Conservation (phyloP, 2,113 vertebrate species). For the Psephotus haematonotus region DNA sequence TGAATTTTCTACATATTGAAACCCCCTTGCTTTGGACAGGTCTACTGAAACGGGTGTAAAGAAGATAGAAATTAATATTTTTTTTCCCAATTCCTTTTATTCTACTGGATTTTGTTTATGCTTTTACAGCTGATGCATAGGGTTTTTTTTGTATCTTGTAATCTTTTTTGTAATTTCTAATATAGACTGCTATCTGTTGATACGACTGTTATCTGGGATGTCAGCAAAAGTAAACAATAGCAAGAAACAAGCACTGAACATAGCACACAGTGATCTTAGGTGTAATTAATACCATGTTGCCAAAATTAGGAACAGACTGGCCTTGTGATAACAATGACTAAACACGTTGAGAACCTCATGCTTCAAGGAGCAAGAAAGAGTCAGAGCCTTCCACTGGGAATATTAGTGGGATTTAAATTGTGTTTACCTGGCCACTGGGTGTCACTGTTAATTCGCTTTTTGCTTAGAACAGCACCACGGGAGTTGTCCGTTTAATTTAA, state of each 20-base stretch:
- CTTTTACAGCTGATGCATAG: neutral
- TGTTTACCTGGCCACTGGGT: conserved; percentile 25
- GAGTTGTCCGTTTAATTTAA: neutral
- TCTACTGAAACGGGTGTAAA: neutral
- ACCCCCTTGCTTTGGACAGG: neutral
- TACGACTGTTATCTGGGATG: neutral
- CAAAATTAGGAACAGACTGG: neutral
- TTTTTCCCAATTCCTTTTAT: neutral
- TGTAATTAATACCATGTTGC: neutral
- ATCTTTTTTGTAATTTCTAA: neutral
- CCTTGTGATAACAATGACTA: conserved; percentile 1
- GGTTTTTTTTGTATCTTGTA: neutral
- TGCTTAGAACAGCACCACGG: neutral
- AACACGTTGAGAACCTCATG: neutral
- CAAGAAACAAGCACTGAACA: neutral
- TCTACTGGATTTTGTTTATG: neutral
- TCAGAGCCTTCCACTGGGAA: neutral
- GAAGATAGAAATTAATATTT: neutral
- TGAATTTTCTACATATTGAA: neutral
- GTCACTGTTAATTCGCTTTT: conserved; percentile 57
- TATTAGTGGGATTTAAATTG: neutral
- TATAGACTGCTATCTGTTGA: neutral
- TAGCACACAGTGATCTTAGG: neutral
- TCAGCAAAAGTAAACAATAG: neutral
- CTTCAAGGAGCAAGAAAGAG: neutral